Conservation (phyloP, 2,888 invertebrate genomes). For the Spisula subtruncata region DNA sequence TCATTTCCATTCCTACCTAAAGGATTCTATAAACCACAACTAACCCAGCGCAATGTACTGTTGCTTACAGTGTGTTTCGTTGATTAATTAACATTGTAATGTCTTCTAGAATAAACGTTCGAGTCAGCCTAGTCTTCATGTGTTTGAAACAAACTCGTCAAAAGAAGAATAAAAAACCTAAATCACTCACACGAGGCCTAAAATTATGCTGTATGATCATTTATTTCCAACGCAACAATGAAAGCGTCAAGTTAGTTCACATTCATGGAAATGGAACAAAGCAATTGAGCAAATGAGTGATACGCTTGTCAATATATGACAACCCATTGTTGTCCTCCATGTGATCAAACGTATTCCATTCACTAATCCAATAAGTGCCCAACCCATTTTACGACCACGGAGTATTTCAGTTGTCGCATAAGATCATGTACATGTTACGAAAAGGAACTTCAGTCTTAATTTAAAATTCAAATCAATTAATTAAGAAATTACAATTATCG, state of each 20-base stretch:
- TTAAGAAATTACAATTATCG: not conserved
- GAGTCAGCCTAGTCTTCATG: not conserved
- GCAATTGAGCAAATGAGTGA: not conserved
- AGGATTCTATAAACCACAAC: not conserved
- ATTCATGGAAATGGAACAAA: not conserved
- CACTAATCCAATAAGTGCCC: not conserved
- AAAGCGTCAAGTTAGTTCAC: not conserved
- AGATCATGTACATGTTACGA: not conserved
- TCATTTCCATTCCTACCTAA: not conserved
- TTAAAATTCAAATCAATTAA: not conserved
- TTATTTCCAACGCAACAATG: not conserved
- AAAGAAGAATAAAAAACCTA: not conserved
- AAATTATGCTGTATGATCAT: too few species aligned
- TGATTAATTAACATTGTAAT: not conserved
- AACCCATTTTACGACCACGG: not conserved
- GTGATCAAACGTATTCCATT: not conserved
- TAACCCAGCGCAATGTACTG: not conserved
- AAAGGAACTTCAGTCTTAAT: not conserved
- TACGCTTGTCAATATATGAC: not conserved
- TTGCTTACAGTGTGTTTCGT: not conserved
- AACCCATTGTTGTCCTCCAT: conserved; percentile 8
- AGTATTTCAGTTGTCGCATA: not conserved
- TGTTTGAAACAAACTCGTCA: not conserved
- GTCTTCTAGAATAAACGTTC: not conserved
- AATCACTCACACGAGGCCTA: too few species aligned